phyloP scores from a whole-genome alignment of 2,888 invertebrate species.

The Eupithecia subfuscata region DNA sequence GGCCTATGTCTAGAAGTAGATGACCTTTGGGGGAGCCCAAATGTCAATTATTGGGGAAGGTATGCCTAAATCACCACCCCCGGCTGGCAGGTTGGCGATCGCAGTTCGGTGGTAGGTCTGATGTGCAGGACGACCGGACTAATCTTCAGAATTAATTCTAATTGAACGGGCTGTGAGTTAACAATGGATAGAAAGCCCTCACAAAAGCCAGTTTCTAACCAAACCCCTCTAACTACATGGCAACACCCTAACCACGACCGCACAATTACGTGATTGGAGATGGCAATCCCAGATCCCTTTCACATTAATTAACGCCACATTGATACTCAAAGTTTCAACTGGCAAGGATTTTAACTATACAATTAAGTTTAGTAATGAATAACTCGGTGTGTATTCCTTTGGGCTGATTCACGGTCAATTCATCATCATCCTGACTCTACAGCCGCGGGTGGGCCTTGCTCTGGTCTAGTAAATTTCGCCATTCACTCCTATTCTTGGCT shows the following conservation, averaged over 20 bases:
- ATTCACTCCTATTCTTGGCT: no score
- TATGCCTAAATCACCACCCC: not conserved
- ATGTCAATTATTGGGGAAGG: not conserved
- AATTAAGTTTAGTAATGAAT: not conserved
- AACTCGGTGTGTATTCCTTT: not conserved
- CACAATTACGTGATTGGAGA: slow-evolving; percentile 30
- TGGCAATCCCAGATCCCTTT: slow-evolving; percentile 24
- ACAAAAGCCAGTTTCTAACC: not conserved
- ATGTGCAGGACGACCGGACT: no score
- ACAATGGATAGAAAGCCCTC: not conserved
- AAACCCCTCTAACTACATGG: slow-evolving; percentile 9
- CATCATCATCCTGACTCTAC: no score
- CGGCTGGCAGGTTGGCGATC: not conserved
- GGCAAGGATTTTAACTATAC: not conserved
- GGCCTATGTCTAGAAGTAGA: no score
- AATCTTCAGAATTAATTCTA: not conserved
- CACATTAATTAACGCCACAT: slow-evolving; percentile 18
- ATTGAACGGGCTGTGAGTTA: not conserved
- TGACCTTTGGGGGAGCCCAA: no score
- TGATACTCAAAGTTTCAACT: not conserved
- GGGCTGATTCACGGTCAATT: not conserved
- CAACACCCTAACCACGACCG: slow-evolving; percentile 18
- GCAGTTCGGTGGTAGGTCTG: no score
- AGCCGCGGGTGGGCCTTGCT: no score
- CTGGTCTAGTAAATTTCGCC: no score